These are phyloP conservation scores for Calyptommatus sinebrachiatus DNA, from an alignment of 2,113 vertebrate species.

Conservation along the genomic window DNA sequence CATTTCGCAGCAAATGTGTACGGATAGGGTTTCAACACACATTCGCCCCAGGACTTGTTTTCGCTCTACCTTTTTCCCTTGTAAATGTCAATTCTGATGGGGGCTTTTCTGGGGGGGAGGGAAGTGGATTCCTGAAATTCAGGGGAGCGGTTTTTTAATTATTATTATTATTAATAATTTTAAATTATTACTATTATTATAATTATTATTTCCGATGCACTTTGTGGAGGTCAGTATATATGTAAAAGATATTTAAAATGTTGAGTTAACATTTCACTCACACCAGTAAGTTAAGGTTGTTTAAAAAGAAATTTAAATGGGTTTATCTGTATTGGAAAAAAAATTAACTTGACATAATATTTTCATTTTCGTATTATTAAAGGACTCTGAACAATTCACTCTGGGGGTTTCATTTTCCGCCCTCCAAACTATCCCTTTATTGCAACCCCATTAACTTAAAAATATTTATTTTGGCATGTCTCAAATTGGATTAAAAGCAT, in stretches of 20 bases:
- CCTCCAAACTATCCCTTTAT: constrained; percentile 29
- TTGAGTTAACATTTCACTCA: constrained; percentile 93
- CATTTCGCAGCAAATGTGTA: constrained; percentile 83
- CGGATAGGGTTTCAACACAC: constrained; percentile 74
- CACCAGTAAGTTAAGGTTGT: constrained; percentile 82
- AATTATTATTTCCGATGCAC: constrained; percentile 89
- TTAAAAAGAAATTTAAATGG: constrained; percentile 91
- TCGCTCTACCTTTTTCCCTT: constrained; percentile 78
- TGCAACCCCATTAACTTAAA: neutral
- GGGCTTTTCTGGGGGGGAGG: constrained; percentile 47
- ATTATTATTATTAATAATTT: constrained; percentile 35
- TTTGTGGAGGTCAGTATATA: constrained; percentile 99
- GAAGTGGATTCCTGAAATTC: constrained; percentile 95
- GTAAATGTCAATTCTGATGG: constrained; percentile 91
- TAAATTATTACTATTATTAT: constrained; percentile 46
- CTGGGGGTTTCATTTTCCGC: constrained; percentile 48
- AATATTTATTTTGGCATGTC: neutral
- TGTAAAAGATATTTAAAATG: constrained; percentile 97
- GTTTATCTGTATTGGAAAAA: constrained; percentile 95
- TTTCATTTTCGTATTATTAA: constrained; percentile 99
- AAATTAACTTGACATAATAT: constrained; percentile 89
- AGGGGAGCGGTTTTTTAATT: constrained; percentile 70
- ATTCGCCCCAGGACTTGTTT: constrained; percentile 70
- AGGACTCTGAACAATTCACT: constrained; percentile 82
- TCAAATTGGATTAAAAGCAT: neutral